phyloP scores from a whole-genome alignment of 2,888 invertebrate species.

The Ryuthela nishihirai region DNA sequence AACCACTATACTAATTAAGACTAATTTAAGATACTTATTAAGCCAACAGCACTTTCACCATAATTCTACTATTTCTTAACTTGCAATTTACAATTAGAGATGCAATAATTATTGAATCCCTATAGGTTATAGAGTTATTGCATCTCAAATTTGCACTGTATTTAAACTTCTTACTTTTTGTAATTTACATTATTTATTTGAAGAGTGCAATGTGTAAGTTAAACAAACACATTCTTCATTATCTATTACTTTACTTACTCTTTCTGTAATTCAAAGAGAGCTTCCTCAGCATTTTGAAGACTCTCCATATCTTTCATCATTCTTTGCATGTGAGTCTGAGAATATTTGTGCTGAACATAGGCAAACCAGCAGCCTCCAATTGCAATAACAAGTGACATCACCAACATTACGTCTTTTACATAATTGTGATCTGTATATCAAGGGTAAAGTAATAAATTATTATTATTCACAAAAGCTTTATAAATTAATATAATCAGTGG shows the following conservation, averaged over 20 bases:
- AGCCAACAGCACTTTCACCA: too few species aligned
- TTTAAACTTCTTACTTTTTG: too few species aligned
- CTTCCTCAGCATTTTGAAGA: slow-evolving; percentile 81
- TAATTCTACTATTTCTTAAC: too few species aligned
- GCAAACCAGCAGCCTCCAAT: slow-evolving; percentile 88
- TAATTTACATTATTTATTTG: neutral
- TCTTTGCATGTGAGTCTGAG: slow-evolving; percentile 75
- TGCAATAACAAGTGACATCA: slow-evolving; percentile 75
- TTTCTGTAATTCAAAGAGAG: slow-evolving; percentile 74
- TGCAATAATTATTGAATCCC: too few species aligned
- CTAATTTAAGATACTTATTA: too few species aligned
- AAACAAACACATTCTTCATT: too few species aligned
- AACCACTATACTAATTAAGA: too few species aligned
- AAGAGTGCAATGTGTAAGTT: neutral
- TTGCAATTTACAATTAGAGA: too few species aligned
- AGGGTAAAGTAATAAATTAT: neutral
- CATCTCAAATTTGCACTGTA: too few species aligned
- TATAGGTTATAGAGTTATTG: too few species aligned
- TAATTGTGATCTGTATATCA: slow-evolving; percentile 60
- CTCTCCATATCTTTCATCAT: slow-evolving; percentile 95
- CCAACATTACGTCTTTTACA: slow-evolving; percentile 85
- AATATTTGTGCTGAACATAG: slow-evolving; percentile 81
- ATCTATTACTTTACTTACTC: too few species aligned
- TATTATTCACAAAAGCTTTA: neutral
- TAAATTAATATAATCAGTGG: too few species aligned